These are phyloP conservation scores for Drosophila robusta DNA, from an alignment of 2,888 invertebrate genomes.

Conservation along the genomic window DNA sequence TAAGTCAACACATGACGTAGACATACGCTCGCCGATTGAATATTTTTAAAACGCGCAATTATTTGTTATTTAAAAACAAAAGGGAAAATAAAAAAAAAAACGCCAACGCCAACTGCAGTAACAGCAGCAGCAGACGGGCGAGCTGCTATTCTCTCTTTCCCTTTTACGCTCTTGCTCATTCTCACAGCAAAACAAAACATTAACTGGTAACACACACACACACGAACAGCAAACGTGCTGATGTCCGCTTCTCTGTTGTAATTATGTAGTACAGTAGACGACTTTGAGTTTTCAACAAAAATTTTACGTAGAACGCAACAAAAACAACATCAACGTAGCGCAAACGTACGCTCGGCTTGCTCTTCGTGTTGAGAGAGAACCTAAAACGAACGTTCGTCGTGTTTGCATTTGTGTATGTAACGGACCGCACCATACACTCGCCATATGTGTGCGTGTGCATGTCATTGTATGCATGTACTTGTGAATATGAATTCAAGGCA, in stretches of 20 bases:
- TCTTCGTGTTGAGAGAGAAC: slow-evolving; percentile 26
- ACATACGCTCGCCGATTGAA: slow-evolving; percentile 31
- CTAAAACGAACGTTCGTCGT: slow-evolving; percentile 24
- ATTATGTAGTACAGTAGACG: slow-evolving; percentile 80
- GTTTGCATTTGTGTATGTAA: slow-evolving; percentile 52
- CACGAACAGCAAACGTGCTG: slow-evolving; percentile 53
- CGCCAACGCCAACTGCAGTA: slow-evolving; percentile 51
- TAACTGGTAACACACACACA: slow-evolving; percentile 51
- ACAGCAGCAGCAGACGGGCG: slow-evolving; percentile 15
- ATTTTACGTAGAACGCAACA: slow-evolving; percentile 64
- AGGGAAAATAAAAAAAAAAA: slow-evolving; percentile 36
- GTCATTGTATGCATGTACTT: slow-evolving; percentile 17
- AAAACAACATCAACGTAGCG: slow-evolving; percentile 41
- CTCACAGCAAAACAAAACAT: slow-evolving; percentile 79
- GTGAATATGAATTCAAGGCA: slow-evolving; percentile 66
- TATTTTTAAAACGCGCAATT: slow-evolving; percentile 58
- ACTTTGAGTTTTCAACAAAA: slow-evolving; percentile 78
- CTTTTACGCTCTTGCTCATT: slow-evolving; percentile 36
- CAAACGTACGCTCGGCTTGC: slow-evolving; percentile 25
- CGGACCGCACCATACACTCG: slow-evolving; percentile 38
- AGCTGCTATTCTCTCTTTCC: slow-evolving; percentile 32
- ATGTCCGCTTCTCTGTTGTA: slow-evolving; percentile 61
- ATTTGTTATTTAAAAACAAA: slow-evolving; percentile 46
- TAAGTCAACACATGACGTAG: slow-evolving; percentile 38
- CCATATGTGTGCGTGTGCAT: background rate